A percentile compares a stretch with the other conserved stretches of the same genome.
phyloP scores from a whole-genome alignment of 2,797 vertebrate species.

The Serranus cabrilla region DNA sequence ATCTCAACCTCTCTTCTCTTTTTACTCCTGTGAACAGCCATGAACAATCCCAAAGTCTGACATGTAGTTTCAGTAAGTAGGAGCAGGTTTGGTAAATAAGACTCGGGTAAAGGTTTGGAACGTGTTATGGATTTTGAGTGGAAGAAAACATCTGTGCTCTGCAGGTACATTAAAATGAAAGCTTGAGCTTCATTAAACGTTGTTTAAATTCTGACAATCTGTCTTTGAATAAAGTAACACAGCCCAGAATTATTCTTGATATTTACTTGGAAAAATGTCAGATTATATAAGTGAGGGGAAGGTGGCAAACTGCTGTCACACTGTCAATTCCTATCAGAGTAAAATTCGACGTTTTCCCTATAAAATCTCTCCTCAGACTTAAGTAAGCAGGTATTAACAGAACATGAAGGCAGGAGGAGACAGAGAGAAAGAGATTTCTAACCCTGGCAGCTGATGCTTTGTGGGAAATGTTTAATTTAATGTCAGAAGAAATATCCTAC shows the following conservation, averaged over 20 bases:
- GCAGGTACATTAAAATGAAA: conserved; percentile 12
- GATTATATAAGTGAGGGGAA: conserved; percentile 24
- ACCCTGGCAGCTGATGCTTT: conserved; percentile 49
- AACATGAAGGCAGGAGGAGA: conserved; percentile 9
- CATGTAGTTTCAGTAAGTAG: not conserved
- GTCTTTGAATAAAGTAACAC: conserved; percentile 24
- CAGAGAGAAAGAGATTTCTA: conserved; percentile 27
- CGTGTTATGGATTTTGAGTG: not conserved
- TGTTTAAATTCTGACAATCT: conserved; percentile 43
- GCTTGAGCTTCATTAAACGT: conserved; percentile 28
- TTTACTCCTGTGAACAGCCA: not conserved
- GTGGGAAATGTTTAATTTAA: conserved; percentile 73
- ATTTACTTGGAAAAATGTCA: conserved; percentile 16
- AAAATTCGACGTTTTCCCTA: conserved; percentile 15
- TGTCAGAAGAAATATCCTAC: conserved; percentile 60
- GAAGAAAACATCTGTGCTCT: conserved; percentile 4
- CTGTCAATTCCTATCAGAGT: conserved; percentile 27
- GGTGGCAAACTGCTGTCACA: conserved; percentile 13
- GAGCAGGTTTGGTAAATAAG: not conserved
- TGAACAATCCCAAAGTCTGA: not conserved
- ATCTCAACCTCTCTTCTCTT: not conserved
- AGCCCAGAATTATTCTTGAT: conserved; percentile 22
- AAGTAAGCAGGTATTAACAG: conserved; percentile 32
- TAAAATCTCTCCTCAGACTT: conserved; percentile 11
- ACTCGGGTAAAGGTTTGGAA: not conserved